phyloP scores from a whole-genome alignment of 37 sponge, comb jelly and placozoan genomes.

The Cliona cf. orientalis region DNA sequence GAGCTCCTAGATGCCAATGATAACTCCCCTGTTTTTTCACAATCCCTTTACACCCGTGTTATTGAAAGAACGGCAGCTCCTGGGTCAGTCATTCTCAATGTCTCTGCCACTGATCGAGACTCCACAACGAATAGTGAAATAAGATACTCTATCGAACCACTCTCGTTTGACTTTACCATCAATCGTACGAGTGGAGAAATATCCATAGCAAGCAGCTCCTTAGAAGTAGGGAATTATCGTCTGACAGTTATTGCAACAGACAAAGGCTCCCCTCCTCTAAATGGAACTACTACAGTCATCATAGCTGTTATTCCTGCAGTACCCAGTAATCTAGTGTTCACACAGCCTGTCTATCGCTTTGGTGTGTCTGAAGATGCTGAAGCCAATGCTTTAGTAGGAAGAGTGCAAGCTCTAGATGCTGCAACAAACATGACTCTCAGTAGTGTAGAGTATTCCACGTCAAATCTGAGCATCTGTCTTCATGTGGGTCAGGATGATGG shows the following conservation, averaged over 20 bases:
- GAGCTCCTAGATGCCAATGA: constrained; percentile 42
- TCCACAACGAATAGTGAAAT: constrained; percentile 2
- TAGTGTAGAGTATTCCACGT: constrained; percentile 14
- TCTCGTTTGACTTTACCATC: constrained; percentile 10
- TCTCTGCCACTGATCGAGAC: constrained; percentile 43
- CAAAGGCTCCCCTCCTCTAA: constrained; percentile 26
- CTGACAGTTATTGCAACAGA: constrained; percentile 42
- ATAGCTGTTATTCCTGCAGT: constrained; percentile 25
- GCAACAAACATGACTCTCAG: neutral
- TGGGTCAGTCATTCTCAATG: constrained; percentile 4
- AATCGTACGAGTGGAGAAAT: constrained; percentile 8
- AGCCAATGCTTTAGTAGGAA: constrained; percentile 11
- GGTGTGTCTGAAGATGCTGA: constrained; percentile 21
- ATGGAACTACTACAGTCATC: neutral
- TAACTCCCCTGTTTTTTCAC: constrained; percentile 26
- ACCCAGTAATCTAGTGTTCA: constrained; percentile 16
- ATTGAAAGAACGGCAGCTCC: constrained; percentile 8
- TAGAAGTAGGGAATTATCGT: constrained; percentile 30
- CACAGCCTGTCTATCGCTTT: constrained; percentile 12
- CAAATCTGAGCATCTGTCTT: constrained; percentile 17
- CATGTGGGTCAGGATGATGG: constrained; percentile 4
- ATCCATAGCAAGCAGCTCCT: constrained; percentile 1
- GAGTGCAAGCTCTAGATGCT: neutral
- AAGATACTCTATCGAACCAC: neutral
- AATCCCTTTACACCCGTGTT: constrained; percentile 28